phyloP scores from a whole-genome alignment of 2,113 vertebrate species.

The Meles meles region DNA sequence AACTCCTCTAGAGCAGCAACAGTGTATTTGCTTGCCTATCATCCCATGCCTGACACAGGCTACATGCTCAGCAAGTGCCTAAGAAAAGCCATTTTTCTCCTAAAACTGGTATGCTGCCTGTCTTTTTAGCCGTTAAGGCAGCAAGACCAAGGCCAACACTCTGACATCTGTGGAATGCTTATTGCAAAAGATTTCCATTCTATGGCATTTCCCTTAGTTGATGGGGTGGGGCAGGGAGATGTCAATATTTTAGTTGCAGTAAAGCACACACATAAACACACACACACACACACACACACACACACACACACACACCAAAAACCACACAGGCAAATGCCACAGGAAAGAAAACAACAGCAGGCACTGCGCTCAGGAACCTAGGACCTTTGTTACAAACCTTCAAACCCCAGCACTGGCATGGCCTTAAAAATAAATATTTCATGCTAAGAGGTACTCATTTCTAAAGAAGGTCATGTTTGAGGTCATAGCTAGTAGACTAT shows the following conservation, averaged over 20 bases:
- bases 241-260: constrained; percentile 46
- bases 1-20: not conserved
- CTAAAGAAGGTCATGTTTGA: constrained; percentile 39
- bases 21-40: not conserved
- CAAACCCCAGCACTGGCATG: not conserved
- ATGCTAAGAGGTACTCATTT: constrained; percentile 37
- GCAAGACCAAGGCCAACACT: constrained; percentile 27
- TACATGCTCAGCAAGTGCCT: constrained; percentile 22
- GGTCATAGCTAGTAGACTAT: constrained; percentile 24
- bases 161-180: constrained; percentile 12
- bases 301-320: not conserved
- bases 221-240: constrained; percentile 1
- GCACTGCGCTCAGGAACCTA: constrained; percentile 25
- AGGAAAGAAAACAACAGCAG: constrained; percentile 35
- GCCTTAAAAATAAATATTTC: constrained; percentile 34
- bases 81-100: constrained; percentile 28
- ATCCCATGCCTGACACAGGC: not conserved
- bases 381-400: constrained; percentile 33
- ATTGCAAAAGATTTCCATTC: constrained; percentile 32
- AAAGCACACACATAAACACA: not conserved
- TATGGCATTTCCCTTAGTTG: constrained; percentile 40
- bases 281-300: not conserved
- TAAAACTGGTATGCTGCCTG: not conserved
- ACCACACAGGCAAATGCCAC: constrained; percentile 22
- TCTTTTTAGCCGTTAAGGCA: constrained; percentile 20